Conservation (phyloP, 2,797 vertebrate genomes). For the Acanthornis magna region DNA sequence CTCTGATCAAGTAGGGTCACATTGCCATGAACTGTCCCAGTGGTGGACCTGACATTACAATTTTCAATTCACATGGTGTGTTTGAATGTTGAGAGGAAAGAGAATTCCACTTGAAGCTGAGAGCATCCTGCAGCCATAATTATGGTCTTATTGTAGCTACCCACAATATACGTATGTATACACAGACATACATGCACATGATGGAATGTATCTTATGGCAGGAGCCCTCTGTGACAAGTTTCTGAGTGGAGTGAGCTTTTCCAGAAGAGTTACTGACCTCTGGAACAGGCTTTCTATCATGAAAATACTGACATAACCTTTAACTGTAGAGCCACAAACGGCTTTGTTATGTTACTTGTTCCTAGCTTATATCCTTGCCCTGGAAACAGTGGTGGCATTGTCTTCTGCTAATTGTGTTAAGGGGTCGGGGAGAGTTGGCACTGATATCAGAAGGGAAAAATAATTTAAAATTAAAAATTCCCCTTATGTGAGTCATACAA, state of each 20-base stretch:
- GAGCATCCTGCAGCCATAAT: not conserved
- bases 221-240: not conserved
- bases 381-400: conserved; percentile 70
- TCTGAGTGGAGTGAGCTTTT: conserved; percentile 55
- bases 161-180: not conserved
- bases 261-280: conserved; percentile 59
- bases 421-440: conserved; percentile 50
- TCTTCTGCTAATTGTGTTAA: conserved; percentile 55
- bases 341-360: conserved; percentile 58
- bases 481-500: conserved; percentile 53
- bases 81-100: not conserved
- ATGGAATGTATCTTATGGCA: not conserved
- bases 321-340: conserved; percentile 38
- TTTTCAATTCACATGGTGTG: not conserved
- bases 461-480: conserved; percentile 65
- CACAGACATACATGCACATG: not conserved
- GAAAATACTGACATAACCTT: conserved; percentile 71
- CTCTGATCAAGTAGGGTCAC: not conserved
- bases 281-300: conserved; percentile 60
- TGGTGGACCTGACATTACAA: not conserved
- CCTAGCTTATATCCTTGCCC: conserved; percentile 27
- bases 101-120: not conserved
- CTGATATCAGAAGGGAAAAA: conserved; percentile 66
- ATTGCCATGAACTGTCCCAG: not conserved
- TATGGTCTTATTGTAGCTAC: not conserved